Evolutionary conservation across 2,888 invertebrate species (phyloP).

Genomic region (Altica lythri): DNA sequence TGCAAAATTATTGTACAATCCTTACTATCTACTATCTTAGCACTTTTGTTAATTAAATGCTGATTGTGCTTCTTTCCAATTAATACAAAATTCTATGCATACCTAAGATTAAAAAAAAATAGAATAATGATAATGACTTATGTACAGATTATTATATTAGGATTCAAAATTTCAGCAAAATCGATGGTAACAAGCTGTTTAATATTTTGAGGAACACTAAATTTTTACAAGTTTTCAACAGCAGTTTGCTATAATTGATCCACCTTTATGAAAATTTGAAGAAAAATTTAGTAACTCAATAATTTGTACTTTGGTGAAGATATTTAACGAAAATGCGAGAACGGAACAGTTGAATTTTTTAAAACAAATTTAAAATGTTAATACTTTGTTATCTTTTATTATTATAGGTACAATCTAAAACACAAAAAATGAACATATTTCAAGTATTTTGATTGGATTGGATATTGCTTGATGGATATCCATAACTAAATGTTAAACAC

Average conservation of each 20-base stretch:
- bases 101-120: constrained; percentile 11
- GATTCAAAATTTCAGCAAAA: constrained; percentile 18
- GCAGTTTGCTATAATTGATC: constrained; percentile 2
- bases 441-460: no score
- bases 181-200: constrained; percentile 13
- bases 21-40: no score
- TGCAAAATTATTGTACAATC: no score
- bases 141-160: constrained; percentile 17
- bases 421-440: no score
- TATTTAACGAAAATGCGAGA: not conserved
- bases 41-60: no score
- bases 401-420: no score
- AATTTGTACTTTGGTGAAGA: not conserved
- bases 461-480: no score
- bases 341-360: not conserved
- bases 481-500: no score
- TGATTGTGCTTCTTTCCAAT: constrained; percentile 2
- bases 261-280: not conserved
- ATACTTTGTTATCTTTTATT: no score
- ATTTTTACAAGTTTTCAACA: constrained; percentile 16
- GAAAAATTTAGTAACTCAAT: not conserved
- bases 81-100: constrained; percentile 11
- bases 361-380: not conserved
- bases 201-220: constrained; percentile 6
- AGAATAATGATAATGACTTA: constrained; percentile 10